phyloP scores from a whole-genome alignment of 23 tunicate genomes.

The Styela plicata region DNA sequence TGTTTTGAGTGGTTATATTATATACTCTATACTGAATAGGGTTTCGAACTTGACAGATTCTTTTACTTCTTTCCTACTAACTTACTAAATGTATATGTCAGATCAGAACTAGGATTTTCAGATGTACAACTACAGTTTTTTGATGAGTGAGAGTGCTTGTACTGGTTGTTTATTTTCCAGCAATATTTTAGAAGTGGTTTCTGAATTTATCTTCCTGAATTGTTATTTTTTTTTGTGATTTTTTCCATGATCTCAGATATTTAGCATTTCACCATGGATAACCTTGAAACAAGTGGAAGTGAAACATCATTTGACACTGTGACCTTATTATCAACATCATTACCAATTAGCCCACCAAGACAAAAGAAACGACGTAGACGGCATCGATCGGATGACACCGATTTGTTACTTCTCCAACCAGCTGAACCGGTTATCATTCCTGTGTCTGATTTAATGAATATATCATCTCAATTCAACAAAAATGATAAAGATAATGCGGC shows the following conservation, averaged over 20 bases:
- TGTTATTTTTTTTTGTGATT: too few relatives aligned
- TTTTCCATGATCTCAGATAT: neutral
- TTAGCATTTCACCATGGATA: neutral
- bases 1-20: too few relatives aligned
- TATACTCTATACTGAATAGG: too few relatives aligned
- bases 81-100: too few relatives aligned
- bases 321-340: neutral
- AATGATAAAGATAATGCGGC: neutral
- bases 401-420: slow-evolving; percentile 18
- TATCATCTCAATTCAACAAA: neutral
- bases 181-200: too few relatives aligned
- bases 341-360: neutral
- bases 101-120: too few relatives aligned
- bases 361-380: neutral
- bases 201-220: too few relatives aligned
- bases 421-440: neutral
- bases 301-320: neutral
- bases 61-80: too few relatives aligned
- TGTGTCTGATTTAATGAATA: neutral
- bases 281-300: neutral
- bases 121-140: too few relatives aligned
- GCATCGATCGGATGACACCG: slow-evolving; percentile 17
- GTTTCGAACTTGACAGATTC: too few relatives aligned
- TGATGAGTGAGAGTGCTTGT: too few relatives aligned
- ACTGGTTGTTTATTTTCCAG: too few relatives aligned